Evolutionary conservation across 2,113 vertebrate species (phyloP).

Genomic region (Psettodes erumei): DNA sequence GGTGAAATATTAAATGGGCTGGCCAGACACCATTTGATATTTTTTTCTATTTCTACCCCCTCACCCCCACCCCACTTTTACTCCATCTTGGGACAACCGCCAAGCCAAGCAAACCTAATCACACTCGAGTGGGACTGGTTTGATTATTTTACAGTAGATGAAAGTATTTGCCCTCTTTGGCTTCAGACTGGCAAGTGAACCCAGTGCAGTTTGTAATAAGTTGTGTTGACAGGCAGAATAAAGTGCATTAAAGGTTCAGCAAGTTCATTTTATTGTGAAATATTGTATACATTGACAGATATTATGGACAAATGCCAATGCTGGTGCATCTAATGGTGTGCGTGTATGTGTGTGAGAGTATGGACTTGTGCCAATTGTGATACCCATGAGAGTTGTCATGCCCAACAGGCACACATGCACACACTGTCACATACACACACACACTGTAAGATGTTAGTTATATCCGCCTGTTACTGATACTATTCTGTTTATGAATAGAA

Average conservation of each 20-base stretch:
- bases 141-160: constrained; percentile 57
- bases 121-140: constrained; percentile 38
- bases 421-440: constrained; percentile 1
- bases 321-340: constrained; percentile 7
- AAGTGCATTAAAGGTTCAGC: constrained; percentile 57
- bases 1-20: constrained; percentile 52
- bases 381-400: not conserved
- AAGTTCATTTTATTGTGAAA: constrained; percentile 44
- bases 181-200: constrained; percentile 14
- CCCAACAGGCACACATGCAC: not conserved
- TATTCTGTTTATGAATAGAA: not conserved
- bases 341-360: constrained; percentile 9
- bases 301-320: constrained; percentile 42
- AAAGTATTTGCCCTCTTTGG: constrained; percentile 46
- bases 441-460: constrained; percentile 1
- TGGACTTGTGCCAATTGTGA: constrained; percentile 25
- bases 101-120: constrained; percentile 67
- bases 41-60: constrained; percentile 31
- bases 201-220: constrained; percentile 15
- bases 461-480: not conserved
- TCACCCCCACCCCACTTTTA: too few relatives aligned
- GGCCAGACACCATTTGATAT: constrained; percentile 38
- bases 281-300: constrained; percentile 48
- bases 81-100: constrained; percentile 39
- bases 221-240: constrained; percentile 53